phyloP scores from a whole-genome alignment of 1,140 invertebrate species.

The Leptinotarsa undecemlineata region DNA sequence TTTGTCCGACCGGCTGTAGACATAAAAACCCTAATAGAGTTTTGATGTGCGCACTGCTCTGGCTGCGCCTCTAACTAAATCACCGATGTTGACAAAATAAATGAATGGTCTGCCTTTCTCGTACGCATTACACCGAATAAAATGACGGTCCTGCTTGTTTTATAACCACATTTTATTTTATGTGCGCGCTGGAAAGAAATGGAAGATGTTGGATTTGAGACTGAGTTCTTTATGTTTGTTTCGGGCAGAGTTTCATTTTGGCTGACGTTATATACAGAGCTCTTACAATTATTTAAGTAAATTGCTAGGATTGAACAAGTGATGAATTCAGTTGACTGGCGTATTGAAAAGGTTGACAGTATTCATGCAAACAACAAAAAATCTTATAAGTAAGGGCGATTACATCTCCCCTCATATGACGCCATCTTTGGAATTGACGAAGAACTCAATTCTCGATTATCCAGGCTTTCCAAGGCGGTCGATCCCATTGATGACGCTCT shows the following conservation, averaged over 20 bases:
- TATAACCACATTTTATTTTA: slow-evolving; percentile 32
- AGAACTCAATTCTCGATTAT: too few species aligned
- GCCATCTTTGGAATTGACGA: too few species aligned
- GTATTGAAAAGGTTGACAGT: too few species aligned
- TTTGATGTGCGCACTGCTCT: slow-evolving; percentile 31
- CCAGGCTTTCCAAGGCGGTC: too few species aligned
- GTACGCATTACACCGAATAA: slow-evolving; percentile 32
- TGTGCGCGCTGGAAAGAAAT: slow-evolving; percentile 10
- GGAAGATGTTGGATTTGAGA: neutral
- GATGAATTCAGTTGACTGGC: too few species aligned
- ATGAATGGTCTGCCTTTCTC: slow-evolving; percentile 34
- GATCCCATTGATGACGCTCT: too few species aligned
- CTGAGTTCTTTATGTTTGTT: neutral
- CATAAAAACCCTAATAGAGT: slow-evolving; percentile 39
- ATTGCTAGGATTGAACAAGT: too few species aligned
- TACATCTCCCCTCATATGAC: too few species aligned
- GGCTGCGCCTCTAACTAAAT: slow-evolving; percentile 34
- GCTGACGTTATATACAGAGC: too few species aligned
- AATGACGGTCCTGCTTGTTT: slow-evolving; percentile 35
- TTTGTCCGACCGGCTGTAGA: slow-evolving; percentile 15
- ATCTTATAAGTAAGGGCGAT: too few species aligned
- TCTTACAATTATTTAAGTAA: too few species aligned
- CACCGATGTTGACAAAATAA: slow-evolving; percentile 40
- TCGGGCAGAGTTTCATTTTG: neutral
- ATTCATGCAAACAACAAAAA: too few species aligned